phyloP scores from a whole-genome alignment of 1,140 invertebrate genomes.

The Caenorhabditis latens region DNA sequence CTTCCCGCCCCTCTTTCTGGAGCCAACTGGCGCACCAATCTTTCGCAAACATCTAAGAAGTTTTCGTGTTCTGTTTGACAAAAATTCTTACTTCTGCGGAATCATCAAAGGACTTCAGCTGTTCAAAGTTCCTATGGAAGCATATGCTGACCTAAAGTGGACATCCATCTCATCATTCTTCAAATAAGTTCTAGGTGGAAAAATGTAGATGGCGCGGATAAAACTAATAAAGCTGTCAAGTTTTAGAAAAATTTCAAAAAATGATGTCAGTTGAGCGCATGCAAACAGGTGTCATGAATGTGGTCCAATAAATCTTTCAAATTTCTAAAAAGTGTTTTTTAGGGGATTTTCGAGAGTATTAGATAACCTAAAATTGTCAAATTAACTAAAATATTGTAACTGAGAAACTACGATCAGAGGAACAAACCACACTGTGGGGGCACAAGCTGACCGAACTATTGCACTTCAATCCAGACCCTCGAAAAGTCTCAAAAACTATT shows the following conservation, averaged over 20 bases:
- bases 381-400: no score
- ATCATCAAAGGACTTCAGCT: constrained; percentile 32
- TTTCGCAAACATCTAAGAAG: constrained; percentile 41
- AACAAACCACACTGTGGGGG: background rate
- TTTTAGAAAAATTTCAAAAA: no score
- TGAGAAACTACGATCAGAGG: background rate
- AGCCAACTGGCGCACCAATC: constrained; percentile 26
- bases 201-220: no score
- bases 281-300: no score
- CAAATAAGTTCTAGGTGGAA: background rate
- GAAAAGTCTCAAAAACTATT: constrained; percentile 47
- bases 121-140: background rate
- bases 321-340: no score
- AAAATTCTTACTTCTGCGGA: background rate
- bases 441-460: constrained; percentile 19
- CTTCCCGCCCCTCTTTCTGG: constrained; percentile 34
- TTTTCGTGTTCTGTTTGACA: constrained; percentile 34
- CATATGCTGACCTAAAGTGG: background rate
- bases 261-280: no score
- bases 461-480: constrained; percentile 3
- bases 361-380: no score
- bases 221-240: no score
- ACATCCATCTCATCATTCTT: background rate
- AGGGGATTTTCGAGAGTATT: no score
- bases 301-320: no score